Percentiles rank a stretch among this genome's conserved stretches.
Evolutionary conservation across 2,888 invertebrate genomes (phyloP).

Genomic region (Pseudococcus longispinus): DNA sequence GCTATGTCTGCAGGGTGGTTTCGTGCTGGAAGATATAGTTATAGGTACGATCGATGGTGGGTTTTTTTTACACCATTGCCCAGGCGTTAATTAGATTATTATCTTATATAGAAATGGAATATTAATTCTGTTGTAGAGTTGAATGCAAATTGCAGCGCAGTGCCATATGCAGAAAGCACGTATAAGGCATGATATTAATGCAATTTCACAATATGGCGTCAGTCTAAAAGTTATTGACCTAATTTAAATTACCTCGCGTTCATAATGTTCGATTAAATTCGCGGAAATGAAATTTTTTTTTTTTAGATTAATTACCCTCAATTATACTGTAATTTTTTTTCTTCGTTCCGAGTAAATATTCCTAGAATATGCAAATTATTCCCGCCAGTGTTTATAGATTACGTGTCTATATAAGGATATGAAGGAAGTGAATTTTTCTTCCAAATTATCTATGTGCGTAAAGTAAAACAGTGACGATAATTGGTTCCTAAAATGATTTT

Average conservation of each 20-base stretch:
- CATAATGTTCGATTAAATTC: not conserved
- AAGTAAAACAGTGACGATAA: no score
- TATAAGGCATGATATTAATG: not conserved
- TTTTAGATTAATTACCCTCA: not conserved
- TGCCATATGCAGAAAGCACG: not conserved
- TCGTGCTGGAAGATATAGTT: not conserved
- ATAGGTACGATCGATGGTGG: not conserved
- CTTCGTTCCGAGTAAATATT: not conserved
- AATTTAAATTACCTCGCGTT: conserved; percentile 10
- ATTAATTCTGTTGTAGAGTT: not conserved
- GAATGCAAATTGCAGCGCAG: not conserved
- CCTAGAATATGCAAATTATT: not conserved
- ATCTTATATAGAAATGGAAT: not conserved
- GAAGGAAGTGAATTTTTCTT: no score
- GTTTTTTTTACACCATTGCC: not conserved
- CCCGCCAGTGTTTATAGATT: not conserved
- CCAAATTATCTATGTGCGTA: no score
- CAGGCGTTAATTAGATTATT: not conserved
- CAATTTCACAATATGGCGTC: not conserved
- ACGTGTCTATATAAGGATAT: not conserved
- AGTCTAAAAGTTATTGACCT: not conserved
- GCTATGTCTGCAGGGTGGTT: not conserved
- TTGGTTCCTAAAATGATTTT: no score
- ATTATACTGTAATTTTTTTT: conserved; percentile 5
- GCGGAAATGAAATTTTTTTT: not conserved